These are phyloP conservation scores for Acrocephalus kingi DNA, from an alignment of 2,113 vertebrate species.

Conservation along the genomic window DNA sequence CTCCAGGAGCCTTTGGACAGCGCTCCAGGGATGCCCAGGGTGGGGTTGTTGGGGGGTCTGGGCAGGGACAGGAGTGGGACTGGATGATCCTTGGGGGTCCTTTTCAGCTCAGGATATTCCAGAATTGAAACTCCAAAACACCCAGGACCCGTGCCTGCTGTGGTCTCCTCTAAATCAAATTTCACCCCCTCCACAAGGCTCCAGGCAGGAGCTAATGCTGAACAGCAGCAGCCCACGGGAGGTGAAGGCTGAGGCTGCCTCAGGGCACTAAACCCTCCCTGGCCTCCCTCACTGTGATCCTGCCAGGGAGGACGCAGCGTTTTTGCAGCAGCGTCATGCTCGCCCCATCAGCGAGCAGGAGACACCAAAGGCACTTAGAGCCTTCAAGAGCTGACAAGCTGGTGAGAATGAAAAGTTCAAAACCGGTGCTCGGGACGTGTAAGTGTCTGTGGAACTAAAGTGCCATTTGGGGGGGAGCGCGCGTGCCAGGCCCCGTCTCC, in stretches of 20 bases:
- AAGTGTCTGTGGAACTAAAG: slow-evolving; percentile 54
- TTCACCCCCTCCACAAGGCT: too few relatives aligned
- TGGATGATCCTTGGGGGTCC: accelerated
- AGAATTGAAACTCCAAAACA: too few relatives aligned
- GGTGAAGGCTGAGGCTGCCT: too few relatives aligned
- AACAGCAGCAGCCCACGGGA: too few relatives aligned
- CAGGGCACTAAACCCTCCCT: too few relatives aligned
- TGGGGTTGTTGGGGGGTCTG: background rate
- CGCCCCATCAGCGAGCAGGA: background rate
- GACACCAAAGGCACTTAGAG: background rate
- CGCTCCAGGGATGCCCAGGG: background rate
- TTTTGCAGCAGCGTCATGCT: background rate
- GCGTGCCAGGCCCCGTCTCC: background rate
- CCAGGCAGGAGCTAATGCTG: too few relatives aligned
- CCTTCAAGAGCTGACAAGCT: slow-evolving; percentile 57
- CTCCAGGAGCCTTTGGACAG: background rate
- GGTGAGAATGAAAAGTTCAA: slow-evolving; percentile 69
- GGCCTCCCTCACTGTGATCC: too few relatives aligned
- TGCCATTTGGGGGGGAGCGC: background rate
- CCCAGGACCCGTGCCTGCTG: too few relatives aligned
- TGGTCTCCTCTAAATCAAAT: too few relatives aligned
- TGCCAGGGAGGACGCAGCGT: accelerated
- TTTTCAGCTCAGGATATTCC: background rate
- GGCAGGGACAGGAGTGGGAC: accelerated
- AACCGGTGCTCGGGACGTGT: slow-evolving; percentile 39